Percentiles rank a stretch among this genome's conserved stretches.
Evolutionary conservation across 2,797 vertebrate genomes (phyloP).

Genomic region (Hafferia zeledoni): DNA sequence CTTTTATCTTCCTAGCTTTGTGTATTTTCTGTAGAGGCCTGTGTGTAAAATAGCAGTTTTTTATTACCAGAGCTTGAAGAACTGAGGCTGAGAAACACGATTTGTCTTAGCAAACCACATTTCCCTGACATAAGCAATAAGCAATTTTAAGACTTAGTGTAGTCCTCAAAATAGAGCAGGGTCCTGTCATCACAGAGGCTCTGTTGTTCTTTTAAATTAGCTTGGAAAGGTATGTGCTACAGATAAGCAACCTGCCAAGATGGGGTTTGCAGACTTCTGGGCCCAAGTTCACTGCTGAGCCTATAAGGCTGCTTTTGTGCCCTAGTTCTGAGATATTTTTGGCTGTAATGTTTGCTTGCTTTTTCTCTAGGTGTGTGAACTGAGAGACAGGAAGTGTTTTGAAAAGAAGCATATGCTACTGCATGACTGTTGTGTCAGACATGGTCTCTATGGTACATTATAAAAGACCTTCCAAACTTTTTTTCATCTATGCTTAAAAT

Average conservation of each 20-base stretch:
- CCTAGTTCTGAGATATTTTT: conserved; percentile 29
- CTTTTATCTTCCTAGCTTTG: background rate
- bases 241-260: background rate
- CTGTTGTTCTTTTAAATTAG: background rate
- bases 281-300: background rate
- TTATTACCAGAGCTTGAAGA: background rate
- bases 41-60: background rate
- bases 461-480: background rate
- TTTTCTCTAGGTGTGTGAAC: background rate
- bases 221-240: background rate
- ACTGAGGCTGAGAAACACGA: accelerated
- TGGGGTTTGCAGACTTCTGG: background rate
- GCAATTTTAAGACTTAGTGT: background rate
- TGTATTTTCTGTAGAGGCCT: background rate
- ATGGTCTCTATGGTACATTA: background rate
- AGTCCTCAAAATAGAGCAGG: background rate
- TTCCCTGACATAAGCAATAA: background rate
- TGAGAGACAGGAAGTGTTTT: background rate
- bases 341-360: background rate
- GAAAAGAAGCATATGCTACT: background rate
- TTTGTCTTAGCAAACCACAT: background rate
- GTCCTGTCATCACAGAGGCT: background rate
- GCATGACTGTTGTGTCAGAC: background rate
- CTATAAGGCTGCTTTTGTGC: background rate
- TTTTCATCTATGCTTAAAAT: background rate